Percentiles rank a stretch among this genome's conserved stretches.
Evolutionary conservation across 2,888 invertebrate genomes (phyloP).

Genomic region (Phytoseiulus persimilis): DNA sequence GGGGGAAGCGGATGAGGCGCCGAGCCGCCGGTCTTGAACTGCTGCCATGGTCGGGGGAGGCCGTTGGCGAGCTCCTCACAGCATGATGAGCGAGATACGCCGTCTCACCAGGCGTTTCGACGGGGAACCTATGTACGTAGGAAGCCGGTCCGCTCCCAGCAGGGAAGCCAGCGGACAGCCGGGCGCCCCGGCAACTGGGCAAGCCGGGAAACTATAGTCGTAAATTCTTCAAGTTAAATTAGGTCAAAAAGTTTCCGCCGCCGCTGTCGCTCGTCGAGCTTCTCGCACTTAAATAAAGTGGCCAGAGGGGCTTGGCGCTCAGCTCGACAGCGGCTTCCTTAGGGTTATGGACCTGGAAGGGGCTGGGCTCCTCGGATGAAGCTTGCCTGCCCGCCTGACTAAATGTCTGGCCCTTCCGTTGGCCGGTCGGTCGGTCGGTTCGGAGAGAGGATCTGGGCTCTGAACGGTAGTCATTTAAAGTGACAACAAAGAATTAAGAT

Average conservation of each 20-base stretch:
- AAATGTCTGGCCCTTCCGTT: background rate
- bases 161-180: background rate
- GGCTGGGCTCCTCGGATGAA: background rate
- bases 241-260: slow-evolving; percentile 38
- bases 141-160: background rate
- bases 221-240: slow-evolving; percentile 38
- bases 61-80: background rate
- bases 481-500: slow-evolving; percentile 36
- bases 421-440: background rate
- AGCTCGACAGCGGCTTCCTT: no score
- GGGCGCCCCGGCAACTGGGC: background rate
- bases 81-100: background rate
- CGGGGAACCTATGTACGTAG: background rate
- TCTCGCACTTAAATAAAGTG: slow-evolving; percentile 37
- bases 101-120: background rate
- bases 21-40: background rate
- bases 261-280: background rate
- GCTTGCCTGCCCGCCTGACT: background rate
- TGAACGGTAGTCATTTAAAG: slow-evolving; percentile 36
- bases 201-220: slow-evolving; percentile 26
- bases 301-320: background rate
- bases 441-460: background rate
- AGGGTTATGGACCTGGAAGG: background rate
- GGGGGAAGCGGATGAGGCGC: background rate
- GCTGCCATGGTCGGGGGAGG: background rate